Evolutionary conservation across 2,113 vertebrate genomes (phyloP), one percentile per base, ranked within the genome.

Genomic region (Boulengeromyrus knoepffleri): DNA sequence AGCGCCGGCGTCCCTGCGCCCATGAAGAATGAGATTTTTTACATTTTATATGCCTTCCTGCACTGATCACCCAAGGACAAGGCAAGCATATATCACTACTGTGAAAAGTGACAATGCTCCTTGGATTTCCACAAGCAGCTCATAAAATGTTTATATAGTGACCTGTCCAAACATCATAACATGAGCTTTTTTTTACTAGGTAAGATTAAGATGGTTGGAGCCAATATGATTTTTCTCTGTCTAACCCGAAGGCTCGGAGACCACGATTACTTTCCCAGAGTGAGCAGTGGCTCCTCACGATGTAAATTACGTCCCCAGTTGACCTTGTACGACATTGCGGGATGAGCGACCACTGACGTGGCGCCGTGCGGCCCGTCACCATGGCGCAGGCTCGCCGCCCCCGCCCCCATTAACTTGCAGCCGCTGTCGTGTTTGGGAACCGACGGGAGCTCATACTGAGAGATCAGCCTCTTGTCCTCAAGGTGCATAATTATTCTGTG

Each of bases 301-400:
- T 93, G 92, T 94, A 89, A 90, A 66, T 93, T 94, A 95, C 93
- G 92, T 90, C 89, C 74, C 88, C 62, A 92, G 93, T 92, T 94
- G 95, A 95, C 95, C 95, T 96, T 96, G 95, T 94, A 45, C 90
- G 93, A 95, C 95, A 94, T 95, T 96, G 93, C 92, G 62, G 87
- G 93, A 31, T 89, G 93, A 93, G 94, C 93, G 94, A 93, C 96
- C 95, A 95, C 90, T 95, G 95, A 94, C 96, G 96, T 93, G 90
- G 49, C 74, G 5, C 88, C 93, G 83, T 90, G 90, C 62, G 90
- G 91, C 93, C 94, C 91, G 88, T 91, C 91, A 90, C 90, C 88
- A 92, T 92, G 83, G 90, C 85, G 92, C 46, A 85, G 90, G 90
- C 88, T 91, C 7, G 5, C 36, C 89, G 89, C 5, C 93, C 91